These are phyloP conservation scores for Gortyna flavago DNA, from an alignment of 2,888 invertebrate genomes.

Conservation along the genomic window DNA sequence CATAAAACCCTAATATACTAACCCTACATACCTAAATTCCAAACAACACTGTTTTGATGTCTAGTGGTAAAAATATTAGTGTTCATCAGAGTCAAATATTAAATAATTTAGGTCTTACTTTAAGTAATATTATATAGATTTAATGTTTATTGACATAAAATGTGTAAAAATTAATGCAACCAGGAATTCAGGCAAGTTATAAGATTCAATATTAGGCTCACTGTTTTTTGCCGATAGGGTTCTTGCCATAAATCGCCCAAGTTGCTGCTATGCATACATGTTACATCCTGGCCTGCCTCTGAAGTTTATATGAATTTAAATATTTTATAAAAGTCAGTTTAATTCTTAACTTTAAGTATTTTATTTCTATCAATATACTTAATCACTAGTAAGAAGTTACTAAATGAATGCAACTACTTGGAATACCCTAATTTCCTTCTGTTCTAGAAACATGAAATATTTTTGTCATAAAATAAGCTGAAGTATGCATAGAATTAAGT, in stretches of 20 bases:
- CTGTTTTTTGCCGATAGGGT: neutral
- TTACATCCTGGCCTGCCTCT: constrained; percentile 25
- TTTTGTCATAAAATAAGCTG: constrained; percentile 19
- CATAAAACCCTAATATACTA: constrained; percentile 57
- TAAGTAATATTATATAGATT: constrained; percentile 54
- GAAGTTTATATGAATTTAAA: constrained; percentile 28
- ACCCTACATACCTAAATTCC: constrained; percentile 52
- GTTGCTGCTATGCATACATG: constrained; percentile 24
- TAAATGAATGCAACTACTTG: constrained; percentile 40
- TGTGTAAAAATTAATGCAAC: constrained; percentile 32
- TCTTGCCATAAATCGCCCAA: neutral
- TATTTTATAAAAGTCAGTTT: constrained; percentile 35
- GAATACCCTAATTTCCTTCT: constrained; percentile 53
- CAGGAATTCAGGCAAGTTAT: constrained; percentile 14
- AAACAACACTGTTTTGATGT: constrained; percentile 57
- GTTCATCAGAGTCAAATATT: constrained; percentile 61
- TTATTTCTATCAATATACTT: constrained; percentile 56
- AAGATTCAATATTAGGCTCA: constrained; percentile 6
- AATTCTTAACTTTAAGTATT: constrained; percentile 42
- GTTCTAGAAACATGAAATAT: constrained; percentile 25
- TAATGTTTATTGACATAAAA: constrained; percentile 49
- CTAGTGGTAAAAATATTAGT: constrained; percentile 62
- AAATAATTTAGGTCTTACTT: constrained; percentile 52
- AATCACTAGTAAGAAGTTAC: constrained; percentile 49
- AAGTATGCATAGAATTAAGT: constrained; percentile 32